These are phyloP conservation scores for Octomys mimax DNA, from an alignment of 2,797 vertebrate genomes.

Conservation along the genomic window DNA sequence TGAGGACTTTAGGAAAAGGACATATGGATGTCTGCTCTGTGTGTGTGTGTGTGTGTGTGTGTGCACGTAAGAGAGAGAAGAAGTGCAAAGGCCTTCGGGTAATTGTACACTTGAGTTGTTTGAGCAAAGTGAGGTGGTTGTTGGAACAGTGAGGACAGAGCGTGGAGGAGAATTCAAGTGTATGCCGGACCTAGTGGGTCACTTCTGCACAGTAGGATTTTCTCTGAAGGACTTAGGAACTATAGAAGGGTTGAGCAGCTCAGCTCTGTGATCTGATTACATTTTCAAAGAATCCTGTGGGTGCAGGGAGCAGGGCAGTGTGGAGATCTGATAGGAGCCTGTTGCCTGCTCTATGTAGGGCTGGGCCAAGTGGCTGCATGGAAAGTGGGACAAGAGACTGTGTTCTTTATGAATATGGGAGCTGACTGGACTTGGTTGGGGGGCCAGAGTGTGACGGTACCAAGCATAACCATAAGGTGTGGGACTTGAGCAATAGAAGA, in stretches of 20 bases:
- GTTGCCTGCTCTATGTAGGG: background rate
- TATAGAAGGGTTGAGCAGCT: too few species aligned
- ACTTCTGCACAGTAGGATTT: fast-evolving
- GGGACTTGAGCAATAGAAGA: fast-evolving
- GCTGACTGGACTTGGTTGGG: background rate
- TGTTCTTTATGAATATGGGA: background rate
- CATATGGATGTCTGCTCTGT: background rate
- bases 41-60: fast-evolving
- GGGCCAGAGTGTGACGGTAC: too few species aligned
- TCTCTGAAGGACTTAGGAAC: background rate
- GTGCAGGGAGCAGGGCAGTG: too few species aligned
- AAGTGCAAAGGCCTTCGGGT: background rate
- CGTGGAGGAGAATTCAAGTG: background rate
- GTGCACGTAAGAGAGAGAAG: background rate
- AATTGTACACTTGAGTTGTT: fast-evolving
- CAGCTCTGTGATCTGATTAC: background rate
- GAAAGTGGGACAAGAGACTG: background rate
- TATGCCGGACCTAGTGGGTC: fast-evolving
- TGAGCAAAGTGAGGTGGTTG: background rate
- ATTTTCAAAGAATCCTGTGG: background rate
- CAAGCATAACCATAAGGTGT: fast-evolving
- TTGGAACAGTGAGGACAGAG: background rate
- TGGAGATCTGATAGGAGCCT: background rate
- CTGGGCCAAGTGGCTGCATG: fast-evolving
- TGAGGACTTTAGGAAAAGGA: background rate